These are phyloP conservation scores for Cremastobaeus sp. DNA, from an alignment of 2,888 invertebrate genomes.

Conservation along the genomic window DNA sequence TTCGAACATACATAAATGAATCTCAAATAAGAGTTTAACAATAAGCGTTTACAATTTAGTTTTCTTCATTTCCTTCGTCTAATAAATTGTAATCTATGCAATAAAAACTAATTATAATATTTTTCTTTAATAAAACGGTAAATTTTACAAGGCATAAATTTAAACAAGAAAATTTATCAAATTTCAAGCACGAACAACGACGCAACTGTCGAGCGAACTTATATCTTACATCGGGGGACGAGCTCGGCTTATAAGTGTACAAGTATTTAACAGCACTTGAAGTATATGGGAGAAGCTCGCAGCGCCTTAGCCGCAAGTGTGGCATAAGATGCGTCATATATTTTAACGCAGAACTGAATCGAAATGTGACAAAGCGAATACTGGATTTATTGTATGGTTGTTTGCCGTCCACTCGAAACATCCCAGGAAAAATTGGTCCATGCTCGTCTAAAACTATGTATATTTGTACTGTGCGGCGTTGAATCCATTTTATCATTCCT, in stretches of 20 bases:
- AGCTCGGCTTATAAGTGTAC: constrained; percentile 22
- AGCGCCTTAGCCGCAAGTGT: constrained; percentile 23
- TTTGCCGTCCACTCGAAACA: constrained; percentile 70
- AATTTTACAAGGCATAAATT: not conserved
- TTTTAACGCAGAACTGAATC: constrained; percentile 37
- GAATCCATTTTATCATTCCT: not conserved
- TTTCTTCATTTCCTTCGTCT: too few relatives aligned
- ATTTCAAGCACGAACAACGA: too few relatives aligned
- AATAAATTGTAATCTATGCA: too few relatives aligned
- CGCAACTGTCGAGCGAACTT: constrained; percentile 37
- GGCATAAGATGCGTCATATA: constrained; percentile 38
- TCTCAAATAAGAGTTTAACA: too few relatives aligned
- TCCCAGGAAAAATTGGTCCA: constrained; percentile 68
- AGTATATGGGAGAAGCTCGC: constrained; percentile 25
- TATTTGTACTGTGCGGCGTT: constrained; percentile 32
- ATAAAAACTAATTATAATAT: too few relatives aligned
- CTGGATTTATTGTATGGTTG: constrained; percentile 70
- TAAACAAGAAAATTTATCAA: constrained; percentile 17
- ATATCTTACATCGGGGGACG: constrained; percentile 38
- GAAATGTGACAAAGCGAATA: constrained; percentile 56
- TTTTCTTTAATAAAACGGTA: too few relatives aligned
- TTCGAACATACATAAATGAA: too few relatives aligned
- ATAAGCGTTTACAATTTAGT: too few relatives aligned
- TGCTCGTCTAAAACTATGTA: constrained; percentile 66
- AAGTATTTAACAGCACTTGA: constrained; percentile 21